A percentile compares a stretch with the other conserved stretches of the same genome.
These are phyloP conservation scores for Lepidocolaptes lacrymiger DNA, from an alignment of 2,797 vertebrate species.

Conservation along the genomic window DNA sequence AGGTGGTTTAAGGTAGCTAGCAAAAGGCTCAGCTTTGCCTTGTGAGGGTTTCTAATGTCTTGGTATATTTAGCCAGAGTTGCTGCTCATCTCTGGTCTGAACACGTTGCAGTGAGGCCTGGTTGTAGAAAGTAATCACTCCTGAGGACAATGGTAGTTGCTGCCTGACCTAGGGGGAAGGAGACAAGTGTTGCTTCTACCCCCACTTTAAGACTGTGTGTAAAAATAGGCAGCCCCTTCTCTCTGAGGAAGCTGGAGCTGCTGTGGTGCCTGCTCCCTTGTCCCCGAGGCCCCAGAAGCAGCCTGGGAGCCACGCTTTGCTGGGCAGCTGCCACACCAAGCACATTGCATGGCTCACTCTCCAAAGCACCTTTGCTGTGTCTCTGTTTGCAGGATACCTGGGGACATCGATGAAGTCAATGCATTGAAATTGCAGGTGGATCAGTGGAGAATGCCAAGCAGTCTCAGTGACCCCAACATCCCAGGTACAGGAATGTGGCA, in stretches of 20 bases:
- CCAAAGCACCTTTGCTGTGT: neutral
- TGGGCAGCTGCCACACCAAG: neutral
- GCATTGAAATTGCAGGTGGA: constrained; percentile 91
- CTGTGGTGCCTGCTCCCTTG: neutral
- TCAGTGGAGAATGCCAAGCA: constrained; percentile 90
- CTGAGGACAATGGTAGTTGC: rapidly evolving
- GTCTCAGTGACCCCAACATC: constrained; percentile 89
- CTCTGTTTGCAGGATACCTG: constrained; percentile 83
- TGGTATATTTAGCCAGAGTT: neutral
- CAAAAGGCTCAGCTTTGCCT: neutral
- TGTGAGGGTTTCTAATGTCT: neutral
- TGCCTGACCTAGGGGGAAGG: neutral
- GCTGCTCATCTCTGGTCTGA: neutral
- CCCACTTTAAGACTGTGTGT: neutral
- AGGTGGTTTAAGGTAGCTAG: neutral
- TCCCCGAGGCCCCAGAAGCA: neutral
- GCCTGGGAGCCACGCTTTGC: neutral
- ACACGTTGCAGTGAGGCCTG: neutral
- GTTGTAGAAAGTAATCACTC: neutral
- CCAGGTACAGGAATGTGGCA: constrained; percentile 77
- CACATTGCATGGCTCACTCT: neutral
- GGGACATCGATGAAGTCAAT: constrained; percentile 94
- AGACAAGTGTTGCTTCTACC: neutral
- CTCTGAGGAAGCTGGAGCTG: neutral
- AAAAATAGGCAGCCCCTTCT: neutral